phyloP scores from a whole-genome alignment of 2,113 vertebrate species.

The Sminthopsis crassicaudata region DNA sequence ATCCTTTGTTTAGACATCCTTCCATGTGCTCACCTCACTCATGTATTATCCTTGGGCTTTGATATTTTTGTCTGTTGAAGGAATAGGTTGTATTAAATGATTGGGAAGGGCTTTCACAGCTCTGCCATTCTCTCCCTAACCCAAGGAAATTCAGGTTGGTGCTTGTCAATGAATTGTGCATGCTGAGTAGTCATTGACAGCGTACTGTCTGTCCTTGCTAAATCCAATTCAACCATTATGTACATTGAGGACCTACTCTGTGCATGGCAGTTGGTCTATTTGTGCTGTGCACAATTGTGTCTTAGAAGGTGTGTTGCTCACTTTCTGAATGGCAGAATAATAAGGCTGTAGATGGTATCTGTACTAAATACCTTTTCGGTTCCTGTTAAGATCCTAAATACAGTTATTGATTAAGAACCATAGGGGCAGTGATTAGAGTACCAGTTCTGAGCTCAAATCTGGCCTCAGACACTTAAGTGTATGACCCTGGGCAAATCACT shows the following conservation, averaged over 20 bases:
- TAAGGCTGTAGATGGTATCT: background rate
- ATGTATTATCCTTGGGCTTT: background rate
- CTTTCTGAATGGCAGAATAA: background rate
- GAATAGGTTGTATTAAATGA: background rate
- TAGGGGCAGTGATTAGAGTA: too few relatives aligned
- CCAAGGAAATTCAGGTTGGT: background rate
- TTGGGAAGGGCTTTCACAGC: background rate
- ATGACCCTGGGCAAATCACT: too few relatives aligned
- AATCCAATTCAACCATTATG: background rate
- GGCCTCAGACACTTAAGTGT: too few relatives aligned
- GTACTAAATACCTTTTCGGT: background rate
- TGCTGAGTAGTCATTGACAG: background rate
- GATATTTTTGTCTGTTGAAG: background rate
- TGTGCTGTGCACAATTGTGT: background rate
- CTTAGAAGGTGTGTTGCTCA: background rate
- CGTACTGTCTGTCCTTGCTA: background rate
- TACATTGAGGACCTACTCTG: background rate
- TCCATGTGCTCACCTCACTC: background rate
- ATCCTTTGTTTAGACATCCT: background rate
- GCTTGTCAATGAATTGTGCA: background rate
- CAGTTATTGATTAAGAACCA: background rate
- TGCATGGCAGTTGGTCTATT: background rate
- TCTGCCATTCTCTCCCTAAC: background rate
- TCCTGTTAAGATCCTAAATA: background rate
- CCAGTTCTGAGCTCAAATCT: too few relatives aligned